Conservation (phyloP, 2,797 vertebrate genomes). For the Acrocephalus scirpaceus region DNA sequence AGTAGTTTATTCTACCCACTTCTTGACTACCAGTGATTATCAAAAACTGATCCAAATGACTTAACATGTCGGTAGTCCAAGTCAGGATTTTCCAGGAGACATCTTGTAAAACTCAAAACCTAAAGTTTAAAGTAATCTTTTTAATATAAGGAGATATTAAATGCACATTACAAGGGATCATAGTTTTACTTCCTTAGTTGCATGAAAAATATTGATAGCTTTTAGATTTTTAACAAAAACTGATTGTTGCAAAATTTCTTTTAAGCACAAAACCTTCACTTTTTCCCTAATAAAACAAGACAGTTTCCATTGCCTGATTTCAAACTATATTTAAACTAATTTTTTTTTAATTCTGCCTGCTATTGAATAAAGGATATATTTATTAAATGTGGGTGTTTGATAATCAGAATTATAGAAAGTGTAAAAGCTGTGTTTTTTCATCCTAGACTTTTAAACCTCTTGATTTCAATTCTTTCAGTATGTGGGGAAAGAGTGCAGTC, state of each 20-base stretch:
- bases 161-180: background rate
- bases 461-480: slow-evolving; percentile 11
- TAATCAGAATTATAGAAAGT: slow-evolving; percentile 29
- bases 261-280: background rate
- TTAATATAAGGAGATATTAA: background rate
- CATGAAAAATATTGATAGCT: background rate
- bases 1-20: background rate
- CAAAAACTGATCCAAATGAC: background rate
- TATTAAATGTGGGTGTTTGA: slow-evolving; percentile 8
- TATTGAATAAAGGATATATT: slow-evolving; percentile 13
- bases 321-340: background rate
- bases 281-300: slow-evolving; percentile 1
- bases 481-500: background rate
- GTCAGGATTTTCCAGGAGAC: background rate
- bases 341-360: background rate
- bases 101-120: background rate
- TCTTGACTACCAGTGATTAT: background rate
- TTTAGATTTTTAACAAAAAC: background rate
- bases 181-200: background rate
- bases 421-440: slow-evolving; percentile 40
- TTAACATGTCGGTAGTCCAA: background rate
- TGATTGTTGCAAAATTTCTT: background rate
- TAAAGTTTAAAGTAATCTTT: background rate
- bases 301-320: background rate
- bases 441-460: background rate